Base-by-base conservation (phyloP, 1,140 invertebrate species). In the Zaprionus ghesquierei region DNA sequence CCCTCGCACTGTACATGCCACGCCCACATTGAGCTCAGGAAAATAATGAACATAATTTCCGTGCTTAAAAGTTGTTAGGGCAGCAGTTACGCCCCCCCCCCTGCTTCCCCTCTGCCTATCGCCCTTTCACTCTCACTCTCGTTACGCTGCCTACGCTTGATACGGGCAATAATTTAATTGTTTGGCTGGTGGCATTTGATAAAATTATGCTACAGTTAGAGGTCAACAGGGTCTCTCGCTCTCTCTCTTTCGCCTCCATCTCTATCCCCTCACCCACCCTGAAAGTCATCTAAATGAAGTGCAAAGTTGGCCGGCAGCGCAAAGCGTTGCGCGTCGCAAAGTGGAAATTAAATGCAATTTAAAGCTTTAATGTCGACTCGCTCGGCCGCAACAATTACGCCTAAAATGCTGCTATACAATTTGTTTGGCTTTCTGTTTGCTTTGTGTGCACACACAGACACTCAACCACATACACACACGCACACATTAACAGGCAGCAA, bases 21-120 rank as follows among this genome's bases (percentile, higher is more conserved):
- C 54, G 31, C 25, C 25, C 29, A 46, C 10, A 33, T 20, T 13
- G 56, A 46, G 54, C 20, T 22, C 29, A 51, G 46, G 50, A 58
- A 79, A 81, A 82, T 85, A 85, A 85, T 87, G 77, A 81, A 81
- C 71, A 75, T 76, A 76, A 84, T 85, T 85, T 84, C 61, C 73
- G 73, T 25, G 53, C 64, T 53, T 73, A 73, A 77, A 85, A 80
- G 72, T 84, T 85, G 68, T 63, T 66, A 46, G 50, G 15, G 49
- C 53, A 31, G 23, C 69, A 63, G 51, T 73, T 58, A 41, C 35
- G 53, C 62, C 54, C 15, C 18, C 35, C 35, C 1, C 13, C 35
- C 18, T 22, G 1, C 41, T 9, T 13, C 38, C 8, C 1, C 8
- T 22, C 53, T 3, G 4, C 25, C 23, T 62, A n/a, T 15, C 35